Base-by-base conservation (phyloP, 2,113 vertebrate genomes). In the Sminthopsis crassicaudata region DNA sequence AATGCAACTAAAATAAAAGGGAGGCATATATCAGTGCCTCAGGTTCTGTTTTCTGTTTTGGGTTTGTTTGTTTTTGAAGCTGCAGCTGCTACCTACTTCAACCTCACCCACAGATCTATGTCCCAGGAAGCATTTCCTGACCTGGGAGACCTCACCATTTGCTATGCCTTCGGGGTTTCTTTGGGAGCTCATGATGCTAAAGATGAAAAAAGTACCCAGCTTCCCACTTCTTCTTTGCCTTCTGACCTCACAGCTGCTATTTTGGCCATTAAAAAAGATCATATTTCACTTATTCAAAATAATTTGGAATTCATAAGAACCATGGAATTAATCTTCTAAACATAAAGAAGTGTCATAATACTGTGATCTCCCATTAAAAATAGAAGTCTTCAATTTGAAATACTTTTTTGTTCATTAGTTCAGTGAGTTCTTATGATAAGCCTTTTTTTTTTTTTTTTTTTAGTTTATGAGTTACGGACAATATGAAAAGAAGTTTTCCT, bases 401-500 rank as follows among this genome's bases (percentile, higher is more conserved):
- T 92, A 84, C 60, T 94, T 53, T 11, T 96, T 92, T 76, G 22
- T 8, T 30, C 2, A 0, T 3, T 89, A 91, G 90, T 98, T 96
- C 95, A 91, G 24, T 92, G 94, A 95, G 89, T 96, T 97, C 84
- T 96, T 97, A 93, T 54, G 92, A 97, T 97, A 98, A 98, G 98
- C 96, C 97, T 92, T 96, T 96, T 97, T 98, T 94, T 95, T 94
- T 95, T 94, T 96, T 95, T 95, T 93, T 48, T 48, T 96, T 95
- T 95, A 90, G 90, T 94, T 98, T 94, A 30, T 84, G 94, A 98
- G 97, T 96, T 96, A 96, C 46, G 97, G 97, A 96, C 96, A 98
- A 96, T 96, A 97, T 94, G 94, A 98, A 98, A 96, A 97, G 27
- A 92, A 52, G 1, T 96, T 96, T 98, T 96, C 96, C 96, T 98